A percentile compares a stretch with the other conserved stretches of the same genome.
Evolutionary conservation across 2,888 invertebrate species (phyloP).

Genomic region (Calliphora vomitoria): DNA sequence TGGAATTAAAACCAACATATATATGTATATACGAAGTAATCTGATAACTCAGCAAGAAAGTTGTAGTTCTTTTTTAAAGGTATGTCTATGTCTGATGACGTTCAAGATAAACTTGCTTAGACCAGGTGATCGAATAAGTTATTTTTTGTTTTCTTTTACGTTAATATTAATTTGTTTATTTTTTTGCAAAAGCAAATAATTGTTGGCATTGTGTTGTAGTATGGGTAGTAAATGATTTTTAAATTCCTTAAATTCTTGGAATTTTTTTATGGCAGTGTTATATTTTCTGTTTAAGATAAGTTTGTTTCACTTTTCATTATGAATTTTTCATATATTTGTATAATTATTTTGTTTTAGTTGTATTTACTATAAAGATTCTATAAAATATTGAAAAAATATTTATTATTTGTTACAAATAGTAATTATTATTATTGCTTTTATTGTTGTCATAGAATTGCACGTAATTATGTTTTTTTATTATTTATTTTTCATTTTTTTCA

Average conservation of each 20-base stretch:
- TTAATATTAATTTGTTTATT: neutral
- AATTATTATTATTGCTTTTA: slow-evolving; percentile 21
- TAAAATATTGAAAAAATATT: neutral
- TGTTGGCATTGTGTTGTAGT: neutral
- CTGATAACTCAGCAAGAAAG: neutral
- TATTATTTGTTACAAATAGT: slow-evolving; percentile 4
- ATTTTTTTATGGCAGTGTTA: neutral
- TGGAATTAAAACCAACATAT: slow-evolving; percentile 5
- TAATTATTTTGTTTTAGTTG: neutral
- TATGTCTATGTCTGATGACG: neutral
- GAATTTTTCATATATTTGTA: slow-evolving; percentile 8
- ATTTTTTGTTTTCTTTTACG: slow-evolving; percentile 2
- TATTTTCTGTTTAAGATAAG: neutral
- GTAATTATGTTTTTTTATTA: slow-evolving; percentile 41
- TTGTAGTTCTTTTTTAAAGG: neutral
- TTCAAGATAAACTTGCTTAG: neutral
- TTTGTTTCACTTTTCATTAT: neutral
- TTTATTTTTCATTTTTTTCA: slow-evolving; percentile 4
- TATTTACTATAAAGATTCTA: neutral
- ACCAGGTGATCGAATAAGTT: slow-evolving; percentile 1
- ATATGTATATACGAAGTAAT: neutral
- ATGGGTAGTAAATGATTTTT: slow-evolving; percentile 7
- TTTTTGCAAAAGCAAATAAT: slow-evolving; percentile 14
- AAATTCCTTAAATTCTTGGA: neutral
- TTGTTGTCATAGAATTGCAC: slow-evolving; percentile 23